Evolutionary conservation across 2,113 vertebrate genomes (phyloP), one percentile per base, ranked within the genome.

Genomic region (Dipodomys spectabilis): DNA sequence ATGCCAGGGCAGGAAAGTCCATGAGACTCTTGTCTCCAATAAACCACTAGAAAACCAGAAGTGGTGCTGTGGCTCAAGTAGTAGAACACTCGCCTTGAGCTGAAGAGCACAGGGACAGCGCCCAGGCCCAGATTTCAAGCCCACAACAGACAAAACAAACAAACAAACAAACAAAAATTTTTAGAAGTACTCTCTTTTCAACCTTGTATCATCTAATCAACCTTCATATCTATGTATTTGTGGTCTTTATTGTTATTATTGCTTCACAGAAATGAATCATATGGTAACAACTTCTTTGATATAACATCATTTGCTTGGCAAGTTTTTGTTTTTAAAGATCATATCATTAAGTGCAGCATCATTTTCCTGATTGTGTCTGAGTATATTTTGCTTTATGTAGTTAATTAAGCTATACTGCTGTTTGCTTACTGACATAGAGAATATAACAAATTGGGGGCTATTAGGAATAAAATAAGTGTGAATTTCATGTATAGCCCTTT

Each of bases 251-350:
- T 15, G 11, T 57, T 16, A 57, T 16, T 57, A 57, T 57, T 16
- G 4, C 53, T 64, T 64, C 65, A 5, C 65, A 67, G 53, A 73
- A 19, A 73, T 16, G 30, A 28, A 78, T 82, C 22, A 23, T 62
- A 45, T 19, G 23, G 23, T 73, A 23, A 2, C 16, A 67, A 62
- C 32, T 67, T 90, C 0, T 72, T 71, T 75, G 65, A 22, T 32
- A 25, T 77, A 25, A 11, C 39, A 75, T 85, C 39, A 57, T 16
- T 73, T 53, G 35, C 8, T 79, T 23, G 65, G 3, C 2, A 9
- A 57, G 8, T 92, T 96, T 94, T 39, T 39, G 35, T 39, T 86
- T 94, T 57, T 28, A 82, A 87, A 82, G 83, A 74, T 79, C 73
- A 0, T 11, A 0, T 81, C 62, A 5, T 12, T 74, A 83, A 44